Evolutionary conservation across 1,140 invertebrate species (phyloP).

Genomic region (Stegodyphus dumicola): DNA sequence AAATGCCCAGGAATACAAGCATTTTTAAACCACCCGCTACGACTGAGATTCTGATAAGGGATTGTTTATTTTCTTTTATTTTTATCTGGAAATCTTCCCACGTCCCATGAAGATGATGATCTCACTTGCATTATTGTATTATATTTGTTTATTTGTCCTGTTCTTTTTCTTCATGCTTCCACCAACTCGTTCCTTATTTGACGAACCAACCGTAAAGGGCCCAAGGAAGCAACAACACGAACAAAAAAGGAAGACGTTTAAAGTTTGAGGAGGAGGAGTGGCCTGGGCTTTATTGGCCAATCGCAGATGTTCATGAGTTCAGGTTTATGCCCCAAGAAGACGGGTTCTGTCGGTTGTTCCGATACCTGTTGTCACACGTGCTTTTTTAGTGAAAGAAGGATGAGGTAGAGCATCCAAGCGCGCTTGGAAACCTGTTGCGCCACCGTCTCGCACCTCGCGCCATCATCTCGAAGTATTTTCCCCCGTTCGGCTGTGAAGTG

Average conservation of each 20-base stretch:
- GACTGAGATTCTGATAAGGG: not conserved
- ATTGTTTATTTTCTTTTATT: conserved; percentile 21
- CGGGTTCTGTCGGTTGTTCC: conserved; percentile 1
- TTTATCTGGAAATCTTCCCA: not conserved
- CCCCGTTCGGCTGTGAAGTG: too few relatives aligned
- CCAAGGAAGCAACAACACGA: conserved; percentile 27
- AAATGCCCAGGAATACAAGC: too few relatives aligned
- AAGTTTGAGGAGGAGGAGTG: conserved; percentile 44
- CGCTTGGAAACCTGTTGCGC: conserved; percentile 41
- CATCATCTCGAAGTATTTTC: not conserved
- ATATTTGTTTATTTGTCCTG: conserved; percentile 30
- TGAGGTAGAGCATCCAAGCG: conserved; percentile 11
- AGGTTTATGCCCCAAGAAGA: conserved; percentile 43
- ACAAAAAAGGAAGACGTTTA: conserved; percentile 55
- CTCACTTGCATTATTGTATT: not conserved
- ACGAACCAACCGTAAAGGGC: not conserved
- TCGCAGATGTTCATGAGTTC: conserved; percentile 32
- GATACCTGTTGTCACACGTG: conserved; percentile 53
- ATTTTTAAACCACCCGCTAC: too few relatives aligned
- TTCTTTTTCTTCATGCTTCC: not conserved
- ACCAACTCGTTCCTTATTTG: conserved; percentile 43
- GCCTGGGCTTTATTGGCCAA: conserved; percentile 49
- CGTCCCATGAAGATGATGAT: not conserved
- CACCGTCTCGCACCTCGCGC: not conserved
- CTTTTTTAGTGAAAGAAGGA: conserved; percentile 13